Evolutionary conservation across 2,113 vertebrate species (phyloP).

Genomic region (Pyxicephalus adspersus): DNA sequence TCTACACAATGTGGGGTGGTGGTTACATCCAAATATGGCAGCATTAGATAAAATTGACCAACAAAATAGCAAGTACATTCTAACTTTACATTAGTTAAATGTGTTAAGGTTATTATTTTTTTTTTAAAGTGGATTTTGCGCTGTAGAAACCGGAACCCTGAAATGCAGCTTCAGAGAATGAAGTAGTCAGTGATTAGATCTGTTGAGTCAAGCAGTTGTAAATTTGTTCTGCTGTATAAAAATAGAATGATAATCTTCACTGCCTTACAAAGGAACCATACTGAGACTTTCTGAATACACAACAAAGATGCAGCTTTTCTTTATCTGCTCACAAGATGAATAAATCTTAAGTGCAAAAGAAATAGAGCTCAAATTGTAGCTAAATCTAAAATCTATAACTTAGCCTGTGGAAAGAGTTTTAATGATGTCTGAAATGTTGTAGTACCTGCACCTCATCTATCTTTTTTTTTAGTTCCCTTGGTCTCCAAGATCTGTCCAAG

Average conservation of each 20-base stretch:
- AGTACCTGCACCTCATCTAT: neutral
- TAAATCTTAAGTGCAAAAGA: neutral
- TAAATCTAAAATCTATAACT: neutral
- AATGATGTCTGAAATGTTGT: neutral
- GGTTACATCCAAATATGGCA: no score
- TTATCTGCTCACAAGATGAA: slow-evolving; percentile 1
- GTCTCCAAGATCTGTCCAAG: slow-evolving; percentile 98
- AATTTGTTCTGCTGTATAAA: neutral
- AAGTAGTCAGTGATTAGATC: neutral
- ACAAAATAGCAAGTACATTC: no score
- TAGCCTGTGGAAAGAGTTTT: neutral
- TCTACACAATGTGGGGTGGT: no score
- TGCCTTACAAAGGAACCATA: slow-evolving; percentile 3
- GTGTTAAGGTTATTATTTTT: no score
- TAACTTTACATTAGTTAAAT: no score
- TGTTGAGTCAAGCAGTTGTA: neutral
- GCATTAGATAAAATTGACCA: no score
- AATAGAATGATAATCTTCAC: slow-evolving; percentile 17
- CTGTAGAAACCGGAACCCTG: no score
- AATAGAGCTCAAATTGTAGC: neutral
- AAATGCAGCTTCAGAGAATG: no score
- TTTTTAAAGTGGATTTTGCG: no score
- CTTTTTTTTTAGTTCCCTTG: slow-evolving; percentile 80
- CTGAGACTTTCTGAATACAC: neutral
- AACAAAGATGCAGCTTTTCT: slow-evolving; percentile 12